Base-by-base conservation (phyloP, 2,797 vertebrate species). In the Garrulus glandarius region DNA sequence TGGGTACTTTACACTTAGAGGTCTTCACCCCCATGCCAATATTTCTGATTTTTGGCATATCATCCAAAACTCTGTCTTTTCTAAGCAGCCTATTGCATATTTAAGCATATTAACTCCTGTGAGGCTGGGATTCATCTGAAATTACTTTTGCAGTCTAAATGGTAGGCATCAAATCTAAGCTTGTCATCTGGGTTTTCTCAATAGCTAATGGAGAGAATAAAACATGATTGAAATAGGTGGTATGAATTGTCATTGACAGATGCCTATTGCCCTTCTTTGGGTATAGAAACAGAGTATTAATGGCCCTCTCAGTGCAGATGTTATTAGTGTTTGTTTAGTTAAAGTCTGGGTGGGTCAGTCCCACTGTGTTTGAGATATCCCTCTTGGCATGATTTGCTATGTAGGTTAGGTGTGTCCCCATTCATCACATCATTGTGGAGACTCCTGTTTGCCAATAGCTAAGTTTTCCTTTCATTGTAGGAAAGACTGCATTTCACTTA, bases 331-430 rank as follows among this genome's bases (percentile, higher is more conserved):
- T 88, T 88, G 23, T 39, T 72, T 90, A 59, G 29, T 60, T 77
- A 44, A 80, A 83, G 29, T 60, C 39, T 61, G 43, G 10, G 46
- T 47, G 81, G 57, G 50, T 79, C 61, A 75, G 3, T 78, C 26
- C 34, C 37, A 55, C 36, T 55, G 43, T 56, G 26, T 86, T 34
- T 94, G 70, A 70, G 50, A 85, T 83, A 79, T 32, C 9, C 26
- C 32, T 93, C 60, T 80, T 74, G 70, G 39, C 43, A 69, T 55
- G 47, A 39, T 82, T 93, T 82, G 5, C 72, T 84, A 49, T 59
- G 36, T 91, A 76, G 63, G 47, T 87, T 91, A 93, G 84, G 74
- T 92, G 63, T 76, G 67, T 82, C 47, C 39, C n/a, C 46, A 43
- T 75, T 81, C 78, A 87, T 87, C 50, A 64, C 6, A 3, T 83